phyloP scores from a whole-genome alignment of 2,113 vertebrate species.

The Phoenicopterus ruber region DNA sequence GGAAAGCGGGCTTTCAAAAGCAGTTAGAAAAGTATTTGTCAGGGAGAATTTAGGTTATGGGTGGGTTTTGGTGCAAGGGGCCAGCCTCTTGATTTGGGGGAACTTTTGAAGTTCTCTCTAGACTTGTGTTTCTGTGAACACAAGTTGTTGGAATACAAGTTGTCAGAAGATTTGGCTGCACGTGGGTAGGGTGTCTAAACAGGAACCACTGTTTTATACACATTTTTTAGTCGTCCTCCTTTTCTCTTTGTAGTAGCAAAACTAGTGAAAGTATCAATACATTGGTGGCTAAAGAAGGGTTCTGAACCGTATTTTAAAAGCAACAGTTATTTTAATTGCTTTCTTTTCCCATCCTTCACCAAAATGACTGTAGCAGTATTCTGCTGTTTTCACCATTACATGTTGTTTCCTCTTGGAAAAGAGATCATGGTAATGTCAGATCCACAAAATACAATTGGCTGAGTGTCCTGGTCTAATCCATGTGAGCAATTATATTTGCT shows the following conservation, averaged over 20 bases:
- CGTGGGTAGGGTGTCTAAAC: background rate
- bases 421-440: background rate
- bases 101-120: background rate
- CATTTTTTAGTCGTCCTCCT: background rate
- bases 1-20: background rate
- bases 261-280: background rate
- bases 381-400: background rate
- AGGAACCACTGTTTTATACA: background rate
- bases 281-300: background rate
- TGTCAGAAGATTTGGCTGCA: background rate
- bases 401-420: background rate
- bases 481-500: background rate
- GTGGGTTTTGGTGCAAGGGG: background rate
- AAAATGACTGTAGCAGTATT: background rate
- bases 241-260: background rate
- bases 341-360: background rate
- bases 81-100: background rate
- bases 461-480: background rate
- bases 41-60: background rate
- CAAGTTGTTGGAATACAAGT: background rate
- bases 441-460: background rate
- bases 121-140: background rate
- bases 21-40: background rate
- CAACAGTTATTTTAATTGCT: background rate
- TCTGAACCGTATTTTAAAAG: background rate